Evolutionary conservation across 2,888 invertebrate genomes (phyloP).

Genomic region (Sussaba pulchella): DNA sequence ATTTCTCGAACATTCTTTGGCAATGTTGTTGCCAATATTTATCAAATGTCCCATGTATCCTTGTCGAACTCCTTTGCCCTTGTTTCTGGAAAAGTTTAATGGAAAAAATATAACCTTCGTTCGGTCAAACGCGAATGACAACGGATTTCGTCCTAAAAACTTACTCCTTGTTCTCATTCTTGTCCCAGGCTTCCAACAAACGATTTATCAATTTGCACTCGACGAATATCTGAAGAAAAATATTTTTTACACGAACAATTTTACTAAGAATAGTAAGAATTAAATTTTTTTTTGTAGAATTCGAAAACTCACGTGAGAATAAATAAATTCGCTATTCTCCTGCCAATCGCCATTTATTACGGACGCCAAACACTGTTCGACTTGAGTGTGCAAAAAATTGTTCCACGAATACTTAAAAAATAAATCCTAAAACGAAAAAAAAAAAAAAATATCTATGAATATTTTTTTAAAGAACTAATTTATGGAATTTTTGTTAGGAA

Average conservation of each 20-base stretch:
- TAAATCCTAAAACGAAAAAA: slow-evolving; percentile 89
- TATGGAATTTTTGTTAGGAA: not conserved
- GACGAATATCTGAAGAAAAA: slow-evolving; percentile 89
- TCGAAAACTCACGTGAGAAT: slow-evolving; percentile 85
- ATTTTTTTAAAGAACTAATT: not conserved
- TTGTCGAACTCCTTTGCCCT: slow-evolving; percentile 86
- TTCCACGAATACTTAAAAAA: slow-evolving; percentile 96
- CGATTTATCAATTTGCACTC: slow-evolving; percentile 92
- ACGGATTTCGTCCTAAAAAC: slow-evolving; percentile 78
- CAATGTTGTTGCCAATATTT: slow-evolving; percentile 87
- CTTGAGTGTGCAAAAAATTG: slow-evolving; percentile 97
- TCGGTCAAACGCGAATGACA: not conserved
- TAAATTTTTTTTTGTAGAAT: slow-evolving; percentile 1
- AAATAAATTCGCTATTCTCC: slow-evolving; percentile 84
- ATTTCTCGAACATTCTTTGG: slow-evolving; percentile 85
- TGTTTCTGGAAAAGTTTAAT: slow-evolving; percentile 81
- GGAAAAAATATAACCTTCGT: not conserved
- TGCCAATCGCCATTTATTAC: slow-evolving; percentile 86
- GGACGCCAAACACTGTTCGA: slow-evolving; percentile 91
- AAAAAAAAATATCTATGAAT: not conserved
- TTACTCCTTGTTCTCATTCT: slow-evolving; percentile 92
- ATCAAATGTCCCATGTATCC: slow-evolving; percentile 90
- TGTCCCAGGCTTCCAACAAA: slow-evolving; percentile 93
- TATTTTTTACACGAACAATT: slow-evolving; percentile 39
- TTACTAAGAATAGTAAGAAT: slow-evolving; percentile 13